Conservation (phyloP, 2,113 vertebrate genomes). For the Mixornis gularis region DNA sequence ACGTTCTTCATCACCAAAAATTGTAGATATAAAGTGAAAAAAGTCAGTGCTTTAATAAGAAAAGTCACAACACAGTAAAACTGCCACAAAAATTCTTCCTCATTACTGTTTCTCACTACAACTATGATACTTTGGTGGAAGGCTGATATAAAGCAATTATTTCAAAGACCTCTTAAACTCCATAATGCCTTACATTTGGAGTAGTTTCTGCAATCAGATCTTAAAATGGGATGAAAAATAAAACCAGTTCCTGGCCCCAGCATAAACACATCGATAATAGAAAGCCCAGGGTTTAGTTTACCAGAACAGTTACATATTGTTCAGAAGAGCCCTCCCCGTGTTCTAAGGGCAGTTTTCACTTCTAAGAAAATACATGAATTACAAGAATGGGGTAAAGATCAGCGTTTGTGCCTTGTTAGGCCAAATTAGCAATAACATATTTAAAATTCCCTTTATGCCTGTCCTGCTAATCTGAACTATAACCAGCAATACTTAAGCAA, state of each 20-base stretch:
- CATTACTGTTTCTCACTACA: neutral
- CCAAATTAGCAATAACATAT: neutral
- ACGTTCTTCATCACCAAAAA: neutral
- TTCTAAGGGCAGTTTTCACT: neutral
- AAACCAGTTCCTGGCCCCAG: neutral
- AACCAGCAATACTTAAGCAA: neutral
- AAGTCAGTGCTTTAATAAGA: neutral
- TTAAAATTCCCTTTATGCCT: neutral
- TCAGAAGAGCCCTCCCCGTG: neutral
- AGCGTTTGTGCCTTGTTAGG: neutral
- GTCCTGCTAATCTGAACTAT: conserved; percentile 9
- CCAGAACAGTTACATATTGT: neutral
- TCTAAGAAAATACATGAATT: neutral
- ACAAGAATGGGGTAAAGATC: neutral
- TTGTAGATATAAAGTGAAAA: neutral
- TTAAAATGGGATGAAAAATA: neutral
- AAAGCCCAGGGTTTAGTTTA: neutral
- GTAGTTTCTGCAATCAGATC: neutral
- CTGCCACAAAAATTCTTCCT: neutral
- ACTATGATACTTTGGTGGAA: neutral
- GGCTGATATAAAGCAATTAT: neutral
- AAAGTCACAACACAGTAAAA: neutral
- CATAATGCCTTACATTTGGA: neutral
- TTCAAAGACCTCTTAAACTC: neutral
- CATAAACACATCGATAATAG: neutral